Evolutionary conservation across 1,140 invertebrate genomes (phyloP).

Genomic region (Chionoecetes opilio): DNA sequence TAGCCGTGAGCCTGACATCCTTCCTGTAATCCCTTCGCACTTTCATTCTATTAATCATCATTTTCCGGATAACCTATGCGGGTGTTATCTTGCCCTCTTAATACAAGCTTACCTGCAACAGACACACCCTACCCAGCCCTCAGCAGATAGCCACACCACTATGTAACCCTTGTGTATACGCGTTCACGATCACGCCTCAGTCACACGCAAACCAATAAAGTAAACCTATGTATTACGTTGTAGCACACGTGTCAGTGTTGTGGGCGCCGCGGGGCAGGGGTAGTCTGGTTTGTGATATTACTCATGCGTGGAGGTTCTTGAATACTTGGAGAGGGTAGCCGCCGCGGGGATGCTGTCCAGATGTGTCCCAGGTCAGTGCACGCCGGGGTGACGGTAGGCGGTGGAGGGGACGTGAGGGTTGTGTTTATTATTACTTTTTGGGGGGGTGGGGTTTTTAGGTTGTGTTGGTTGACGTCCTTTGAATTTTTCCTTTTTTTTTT

Average conservation of each 20-base stretch:
- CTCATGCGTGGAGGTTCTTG: neutral
- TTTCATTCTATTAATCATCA: too few relatives aligned
- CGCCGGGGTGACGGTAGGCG: neutral
- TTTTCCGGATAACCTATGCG: too few relatives aligned
- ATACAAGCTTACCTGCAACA: too few relatives aligned
- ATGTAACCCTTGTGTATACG: neutral
- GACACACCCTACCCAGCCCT: too few relatives aligned
- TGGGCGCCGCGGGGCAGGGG: neutral
- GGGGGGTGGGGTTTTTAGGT: neutral
- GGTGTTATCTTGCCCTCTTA: too few relatives aligned
- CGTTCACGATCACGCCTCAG: neutral
- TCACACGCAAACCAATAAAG: too few relatives aligned
- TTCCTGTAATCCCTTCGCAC: too few relatives aligned
- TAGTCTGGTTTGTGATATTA: neutral
- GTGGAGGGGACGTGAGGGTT: neutral
- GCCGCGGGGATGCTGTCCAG: neutral
- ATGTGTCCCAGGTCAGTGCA: neutral
- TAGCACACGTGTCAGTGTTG: neutral
- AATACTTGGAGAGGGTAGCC: neutral
- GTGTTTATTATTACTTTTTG: too few relatives aligned
- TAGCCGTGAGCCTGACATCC: too few relatives aligned
- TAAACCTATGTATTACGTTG: neutral
- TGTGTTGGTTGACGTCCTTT: neutral
- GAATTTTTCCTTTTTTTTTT: too few relatives aligned
- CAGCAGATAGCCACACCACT: too few relatives aligned